Evolutionary conservation across 2,113 vertebrate species (phyloP).

Genomic region (Megaceryle maxima): DNA sequence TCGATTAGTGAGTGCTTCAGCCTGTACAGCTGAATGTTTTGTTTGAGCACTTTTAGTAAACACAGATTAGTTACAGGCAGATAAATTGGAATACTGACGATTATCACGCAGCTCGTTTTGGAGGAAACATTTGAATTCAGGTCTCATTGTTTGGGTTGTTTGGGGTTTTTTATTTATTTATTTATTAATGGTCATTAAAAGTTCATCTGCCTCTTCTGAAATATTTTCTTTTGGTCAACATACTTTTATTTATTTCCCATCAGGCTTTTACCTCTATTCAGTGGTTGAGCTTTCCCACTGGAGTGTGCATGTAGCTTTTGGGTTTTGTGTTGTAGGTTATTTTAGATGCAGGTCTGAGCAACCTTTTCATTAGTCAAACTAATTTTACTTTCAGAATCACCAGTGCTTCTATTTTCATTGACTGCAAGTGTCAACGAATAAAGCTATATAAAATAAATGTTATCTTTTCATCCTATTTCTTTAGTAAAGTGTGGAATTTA

Average conservation of each 20-base stretch:
- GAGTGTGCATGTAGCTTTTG: not conserved
- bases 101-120: not conserved
- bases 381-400: not conserved
- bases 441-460: not conserved
- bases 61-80: not conserved
- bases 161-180: not conserved
- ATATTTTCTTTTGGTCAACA: not conserved
- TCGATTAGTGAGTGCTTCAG: not conserved
- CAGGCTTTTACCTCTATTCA: not conserved
- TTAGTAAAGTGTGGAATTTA: not conserved
- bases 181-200: not conserved
- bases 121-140: not conserved
- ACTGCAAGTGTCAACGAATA: accelerated
- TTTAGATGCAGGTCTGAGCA: not conserved
- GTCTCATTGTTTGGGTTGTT: not conserved
- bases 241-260: not conserved
- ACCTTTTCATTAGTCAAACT: not conserved
- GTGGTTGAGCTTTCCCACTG: not conserved
- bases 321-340: accelerated
- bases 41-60: not conserved
- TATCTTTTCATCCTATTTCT: not conserved
- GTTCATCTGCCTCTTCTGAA: not conserved
- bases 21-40: not conserved
- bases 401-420: not conserved
- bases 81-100: not conserved